phyloP scores from a whole-genome alignment of 2,888 invertebrate species.

The Sclerodermus sp. region DNA sequence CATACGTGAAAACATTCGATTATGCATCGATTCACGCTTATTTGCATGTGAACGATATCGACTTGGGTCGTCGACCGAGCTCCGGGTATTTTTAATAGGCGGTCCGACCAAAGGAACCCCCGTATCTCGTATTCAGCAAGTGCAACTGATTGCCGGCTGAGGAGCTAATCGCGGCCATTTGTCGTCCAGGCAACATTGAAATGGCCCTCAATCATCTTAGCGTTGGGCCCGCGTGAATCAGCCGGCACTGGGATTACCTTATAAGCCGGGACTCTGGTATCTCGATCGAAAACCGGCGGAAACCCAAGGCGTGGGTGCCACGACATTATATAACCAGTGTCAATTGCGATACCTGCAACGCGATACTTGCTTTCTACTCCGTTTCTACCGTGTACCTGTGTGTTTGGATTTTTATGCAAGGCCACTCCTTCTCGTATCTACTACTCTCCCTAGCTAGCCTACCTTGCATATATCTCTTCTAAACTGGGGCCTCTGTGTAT shows the following conservation, averaged over 20 bases:
- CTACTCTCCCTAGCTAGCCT: too few relatives aligned
- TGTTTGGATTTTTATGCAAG: too few relatives aligned
- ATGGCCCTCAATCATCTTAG: constrained; percentile 25
- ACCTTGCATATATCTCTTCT: too few relatives aligned
- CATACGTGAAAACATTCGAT: too few relatives aligned
- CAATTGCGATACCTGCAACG: too few relatives aligned
- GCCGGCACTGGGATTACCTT: constrained; percentile 1
- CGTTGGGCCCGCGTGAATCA: constrained; percentile 11
- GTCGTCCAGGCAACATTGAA: constrained; percentile 3
- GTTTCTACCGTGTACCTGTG: too few relatives aligned
- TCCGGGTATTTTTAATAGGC: constrained; percentile 45
- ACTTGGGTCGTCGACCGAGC: neutral
- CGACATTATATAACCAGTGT: too few relatives aligned
- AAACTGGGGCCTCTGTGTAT: too few relatives aligned
- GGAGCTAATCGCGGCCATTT: constrained; percentile 18
- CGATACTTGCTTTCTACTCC: neutral
- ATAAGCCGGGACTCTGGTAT: neutral
- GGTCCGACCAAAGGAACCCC: constrained; percentile 37
- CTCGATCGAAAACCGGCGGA: neutral
- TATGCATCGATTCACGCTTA: neutral
- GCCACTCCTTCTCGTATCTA: neutral
- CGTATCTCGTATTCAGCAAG: constrained; percentile 29
- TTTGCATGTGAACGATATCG: neutral
- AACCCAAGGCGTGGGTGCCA: too few relatives aligned
- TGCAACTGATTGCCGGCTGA: constrained; percentile 35